Evolutionary conservation across 2,113 vertebrate genomes (phyloP).

Genomic region (Cephalopholis sonnerati): DNA sequence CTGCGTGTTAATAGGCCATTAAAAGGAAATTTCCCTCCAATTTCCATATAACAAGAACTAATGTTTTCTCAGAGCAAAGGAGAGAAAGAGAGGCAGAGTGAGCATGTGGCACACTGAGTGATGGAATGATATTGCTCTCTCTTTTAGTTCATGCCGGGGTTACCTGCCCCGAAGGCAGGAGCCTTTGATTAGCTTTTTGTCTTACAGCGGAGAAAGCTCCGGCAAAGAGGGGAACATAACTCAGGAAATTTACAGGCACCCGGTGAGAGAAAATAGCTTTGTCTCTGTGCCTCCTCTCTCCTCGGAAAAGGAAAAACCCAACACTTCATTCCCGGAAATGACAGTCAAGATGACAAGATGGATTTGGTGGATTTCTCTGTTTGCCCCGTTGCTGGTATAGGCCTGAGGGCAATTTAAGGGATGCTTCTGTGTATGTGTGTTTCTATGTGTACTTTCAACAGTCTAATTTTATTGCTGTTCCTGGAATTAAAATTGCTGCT

Average conservation of each 20-base stretch:
- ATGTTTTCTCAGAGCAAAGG: slow-evolving; percentile 74
- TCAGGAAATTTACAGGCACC: slow-evolving; percentile 76
- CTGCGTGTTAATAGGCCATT: slow-evolving; percentile 78
- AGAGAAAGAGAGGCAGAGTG: slow-evolving; percentile 53
- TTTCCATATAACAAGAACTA: slow-evolving; percentile 80
- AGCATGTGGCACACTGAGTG: slow-evolving; percentile 82
- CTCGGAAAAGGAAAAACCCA: slow-evolving; percentile 10
- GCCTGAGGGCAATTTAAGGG: not conserved
- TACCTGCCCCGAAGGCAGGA: slow-evolving; percentile 87
- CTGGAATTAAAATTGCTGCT: not conserved
- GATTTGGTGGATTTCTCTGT: slow-evolving; percentile 33
- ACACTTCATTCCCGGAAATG: slow-evolving; percentile 45
- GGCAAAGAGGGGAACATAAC: slow-evolving; percentile 77
- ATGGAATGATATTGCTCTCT: slow-evolving; percentile 90
- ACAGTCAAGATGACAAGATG: slow-evolving; percentile 25
- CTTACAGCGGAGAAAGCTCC: slow-evolving; percentile 86
- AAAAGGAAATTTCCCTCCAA: slow-evolving; percentile 81
- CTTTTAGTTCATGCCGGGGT: slow-evolving; percentile 88
- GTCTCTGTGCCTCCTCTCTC: slow-evolving; percentile 67
- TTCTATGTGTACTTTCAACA: not conserved
- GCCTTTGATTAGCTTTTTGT: slow-evolving; percentile 90
- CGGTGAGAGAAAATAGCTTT: slow-evolving; percentile 75
- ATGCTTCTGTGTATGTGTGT: slow-evolving; percentile 7
- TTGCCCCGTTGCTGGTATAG: slow-evolving; percentile 5
- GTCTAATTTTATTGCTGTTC: not conserved